phyloP scores from a whole-genome alignment of 2,797 vertebrate genomes.

The Uromys caudimaculatus region DNA sequence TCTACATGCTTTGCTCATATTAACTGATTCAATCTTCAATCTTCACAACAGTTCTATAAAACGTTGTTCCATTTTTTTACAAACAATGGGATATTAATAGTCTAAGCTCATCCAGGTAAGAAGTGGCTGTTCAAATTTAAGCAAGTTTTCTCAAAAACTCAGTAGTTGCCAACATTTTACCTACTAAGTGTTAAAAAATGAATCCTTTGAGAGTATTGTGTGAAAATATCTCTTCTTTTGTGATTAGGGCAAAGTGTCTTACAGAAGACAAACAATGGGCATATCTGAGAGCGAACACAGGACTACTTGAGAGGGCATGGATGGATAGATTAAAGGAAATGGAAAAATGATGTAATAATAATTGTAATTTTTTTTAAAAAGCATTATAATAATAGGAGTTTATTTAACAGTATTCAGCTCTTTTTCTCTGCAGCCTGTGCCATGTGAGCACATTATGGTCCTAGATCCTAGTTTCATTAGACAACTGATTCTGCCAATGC shows the following conservation, averaged over 20 bases:
- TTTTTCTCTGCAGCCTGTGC: rapidly evolving
- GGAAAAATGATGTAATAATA: neutral
- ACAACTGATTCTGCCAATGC: rapidly evolving
- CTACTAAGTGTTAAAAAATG: neutral
- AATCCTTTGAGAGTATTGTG: neutral
- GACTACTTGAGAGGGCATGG: neutral
- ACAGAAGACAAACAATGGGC: neutral
- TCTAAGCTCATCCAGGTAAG: neutral
- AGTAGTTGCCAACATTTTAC: neutral
- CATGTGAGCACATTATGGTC: neutral
- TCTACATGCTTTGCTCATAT: neutral
- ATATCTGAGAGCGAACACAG: neutral
- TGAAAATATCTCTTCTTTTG: neutral
- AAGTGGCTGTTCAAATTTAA: neutral
- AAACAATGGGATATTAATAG: neutral
- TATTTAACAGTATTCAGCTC: neutral
- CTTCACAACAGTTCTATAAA: neutral
- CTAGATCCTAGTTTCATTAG: neutral
- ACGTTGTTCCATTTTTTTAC: neutral
- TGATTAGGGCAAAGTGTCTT: neutral
- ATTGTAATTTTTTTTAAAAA: no score
- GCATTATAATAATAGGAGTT: neutral
- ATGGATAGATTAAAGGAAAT: neutral
- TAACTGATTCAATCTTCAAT: neutral
- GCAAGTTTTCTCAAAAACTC: neutral